A percentile compares a stretch with the other conserved stretches of the same genome.
Conservation (phyloP, 2,797 vertebrate genomes). For the Menidia menidia region DNA sequence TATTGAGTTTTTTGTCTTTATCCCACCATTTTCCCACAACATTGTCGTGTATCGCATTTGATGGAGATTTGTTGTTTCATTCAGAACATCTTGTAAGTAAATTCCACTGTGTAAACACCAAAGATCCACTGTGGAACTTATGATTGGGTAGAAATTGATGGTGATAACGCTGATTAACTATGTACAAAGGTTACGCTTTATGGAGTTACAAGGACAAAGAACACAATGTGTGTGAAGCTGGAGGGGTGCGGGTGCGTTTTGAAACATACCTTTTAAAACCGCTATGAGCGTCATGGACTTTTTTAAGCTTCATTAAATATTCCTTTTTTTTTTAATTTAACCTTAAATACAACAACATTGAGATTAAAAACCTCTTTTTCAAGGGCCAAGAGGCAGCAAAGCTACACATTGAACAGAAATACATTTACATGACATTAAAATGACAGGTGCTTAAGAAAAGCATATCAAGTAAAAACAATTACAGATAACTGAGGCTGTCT, state of each 20-base stretch:
- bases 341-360: no score
- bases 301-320: slow-evolving; percentile 36
- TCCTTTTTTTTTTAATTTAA: slow-evolving; percentile 27
- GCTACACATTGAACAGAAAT: no score
- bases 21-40: no score
- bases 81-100: neutral
- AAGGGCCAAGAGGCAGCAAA: no score
- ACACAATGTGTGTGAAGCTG: neutral
- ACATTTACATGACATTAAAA: no score
- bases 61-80: slow-evolving; percentile 1
- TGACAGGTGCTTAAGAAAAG: no score
- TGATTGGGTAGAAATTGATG: neutral
- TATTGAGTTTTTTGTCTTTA: neutral
- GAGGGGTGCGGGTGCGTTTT: no score
- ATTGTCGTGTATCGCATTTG: neutral
- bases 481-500: no score
- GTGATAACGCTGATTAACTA: neutral
- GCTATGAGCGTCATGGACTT: neutral
- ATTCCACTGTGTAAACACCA: neutral
- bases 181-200: neutral
- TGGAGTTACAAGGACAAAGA: neutral
- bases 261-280: neutral
- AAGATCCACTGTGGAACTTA: neutral
- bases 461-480: no score
- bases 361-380: no score